Evolutionary conservation across 2,888 invertebrate genomes (phyloP), one percentile per base, ranked within the genome.

Genomic region (Epistrophe eligans): DNA sequence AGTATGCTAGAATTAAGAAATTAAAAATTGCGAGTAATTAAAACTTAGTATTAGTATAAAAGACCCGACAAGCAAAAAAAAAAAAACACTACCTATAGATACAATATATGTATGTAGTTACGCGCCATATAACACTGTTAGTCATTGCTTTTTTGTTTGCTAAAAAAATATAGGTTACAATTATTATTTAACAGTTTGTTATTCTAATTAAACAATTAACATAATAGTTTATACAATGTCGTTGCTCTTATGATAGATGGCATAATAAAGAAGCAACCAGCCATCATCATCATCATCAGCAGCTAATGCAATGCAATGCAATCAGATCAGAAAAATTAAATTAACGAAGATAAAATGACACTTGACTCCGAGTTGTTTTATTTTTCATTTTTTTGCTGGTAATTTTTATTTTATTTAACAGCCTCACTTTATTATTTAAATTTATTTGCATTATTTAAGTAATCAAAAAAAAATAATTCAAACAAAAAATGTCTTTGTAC

Each of bases 121-220:
- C n/a, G n/a, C n/a, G n/a, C n/a, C n/a, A n/a, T n/a, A n/a, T n/a
- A n/a, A n/a, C n/a, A n/a, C n/a, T n/a, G 6, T 15, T n/a, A 43
- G 45, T 45, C 48, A 48, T 48, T 50, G 15, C 8, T 11, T 19
- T 50, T 50, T 50, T 19, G 4, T 50, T 62, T 43, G 1, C 19
- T 19, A 15, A 73, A 73, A 45, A 38, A 7, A 40, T 13, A 70
- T 64, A 64, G 70, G 45, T 52, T 71, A 64, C 10, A 84, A 84
- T 84, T 70, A 40, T 9, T 24, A 55, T 50, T 19, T 15, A 76
- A 84, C 74, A 79, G 74, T 74, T 64, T 57, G 19, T 38, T 67
- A 66, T 74, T 80, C 79, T 76, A 84, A 84, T 84, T 84, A 84
- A 79, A 71, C 57, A 79, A 79, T 84, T 84, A 79, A 66, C 84